These are phyloP conservation scores for Boulengeromyrus knoepffleri DNA, from an alignment of 2,113 vertebrate genomes.

Conservation along the genomic window DNA sequence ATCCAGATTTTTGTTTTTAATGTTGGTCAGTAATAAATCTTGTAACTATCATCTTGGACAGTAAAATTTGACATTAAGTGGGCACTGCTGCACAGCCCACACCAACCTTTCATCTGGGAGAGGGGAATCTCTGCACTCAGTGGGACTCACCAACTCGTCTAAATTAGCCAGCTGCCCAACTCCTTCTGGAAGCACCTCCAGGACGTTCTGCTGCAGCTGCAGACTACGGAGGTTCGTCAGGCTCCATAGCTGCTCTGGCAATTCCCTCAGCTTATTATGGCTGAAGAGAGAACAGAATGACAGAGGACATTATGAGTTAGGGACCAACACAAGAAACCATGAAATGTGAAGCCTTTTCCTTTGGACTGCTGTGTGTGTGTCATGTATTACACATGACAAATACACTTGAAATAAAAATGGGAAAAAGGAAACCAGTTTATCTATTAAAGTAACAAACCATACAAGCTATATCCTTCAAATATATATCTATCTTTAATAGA, in stretches of 20 bases:
- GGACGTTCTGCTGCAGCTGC: constrained; percentile 78
- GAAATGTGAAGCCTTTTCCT: not conserved
- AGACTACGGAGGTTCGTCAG: constrained; percentile 71
- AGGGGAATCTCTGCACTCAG: not conserved
- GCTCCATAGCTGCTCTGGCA: constrained; percentile 69
- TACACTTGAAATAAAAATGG: not conserved
- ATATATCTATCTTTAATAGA: not conserved
- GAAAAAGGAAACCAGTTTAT: not conserved
- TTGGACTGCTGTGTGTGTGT: not conserved
- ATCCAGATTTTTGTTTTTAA: not conserved
- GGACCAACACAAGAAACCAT: not conserved
- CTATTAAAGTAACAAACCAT: not conserved
- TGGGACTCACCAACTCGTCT: constrained; percentile 75
- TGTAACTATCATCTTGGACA: not conserved
- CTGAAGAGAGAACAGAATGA: constrained; percentile 48
- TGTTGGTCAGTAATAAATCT: not conserved
- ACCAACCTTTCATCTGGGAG: not conserved
- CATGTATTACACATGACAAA: not conserved
- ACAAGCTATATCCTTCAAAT: not conserved
- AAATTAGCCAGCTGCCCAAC: constrained; percentile 71
- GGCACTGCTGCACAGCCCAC: not conserved
- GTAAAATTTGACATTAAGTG: not conserved
- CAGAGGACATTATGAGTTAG: not conserved
- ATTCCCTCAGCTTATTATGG: constrained; percentile 75
- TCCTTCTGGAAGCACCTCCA: constrained; percentile 66